Evolutionary conservation across 2,797 vertebrate genomes (phyloP), one percentile per base, ranked within the genome.

Genomic region (Denticeps clupeoides): DNA sequence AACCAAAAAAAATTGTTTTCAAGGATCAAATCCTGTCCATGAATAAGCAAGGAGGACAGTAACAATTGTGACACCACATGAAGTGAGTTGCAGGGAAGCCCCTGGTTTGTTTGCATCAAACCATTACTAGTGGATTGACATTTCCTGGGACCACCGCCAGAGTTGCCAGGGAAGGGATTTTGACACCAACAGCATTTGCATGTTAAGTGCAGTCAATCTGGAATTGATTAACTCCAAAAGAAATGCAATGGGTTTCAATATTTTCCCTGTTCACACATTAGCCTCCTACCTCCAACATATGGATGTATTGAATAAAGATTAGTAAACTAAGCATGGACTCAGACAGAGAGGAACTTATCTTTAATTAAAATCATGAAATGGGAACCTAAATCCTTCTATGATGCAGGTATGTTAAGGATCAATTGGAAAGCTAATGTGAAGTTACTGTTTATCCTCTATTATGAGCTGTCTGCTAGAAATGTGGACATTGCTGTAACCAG

Each of bases 291-390:
- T 76, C 80, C 83, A 87, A 88, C 84, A 84, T 82, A 85, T 85
- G 83, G 85, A 85, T 74, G 67, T 91, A 93, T 93, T 82, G 88
- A 83, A 91, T 91, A 93, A 87, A 90, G 90, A 90, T 91, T 90
- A 90, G 89, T 82, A 87, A 76, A 81, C 84, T 79, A 79, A 87
- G 82, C 86, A 79, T 79, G 80, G 85, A 82, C 72, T 69, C 82
- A 79, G 77, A 72, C 78, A 83, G 64, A 70, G 78, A 84, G 85
- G 85, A 87, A 93, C 88, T 92, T 94, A 96, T 96, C 93, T 94
- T 90, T 97, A 95, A 97, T 95, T 94, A 96, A 91, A 97, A 96
- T 93, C 90, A 89, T 88, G 85, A 82, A 75, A 74, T 73, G 77
- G 76, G 82, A 77, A 70, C 70, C 61, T 72, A 68, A 77, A 77